Percentiles rank a stretch among this genome's conserved stretches.
Conservation (phyloP, 92 coral and sea anemone species). For the Epizoanthus illoricatus region DNA sequence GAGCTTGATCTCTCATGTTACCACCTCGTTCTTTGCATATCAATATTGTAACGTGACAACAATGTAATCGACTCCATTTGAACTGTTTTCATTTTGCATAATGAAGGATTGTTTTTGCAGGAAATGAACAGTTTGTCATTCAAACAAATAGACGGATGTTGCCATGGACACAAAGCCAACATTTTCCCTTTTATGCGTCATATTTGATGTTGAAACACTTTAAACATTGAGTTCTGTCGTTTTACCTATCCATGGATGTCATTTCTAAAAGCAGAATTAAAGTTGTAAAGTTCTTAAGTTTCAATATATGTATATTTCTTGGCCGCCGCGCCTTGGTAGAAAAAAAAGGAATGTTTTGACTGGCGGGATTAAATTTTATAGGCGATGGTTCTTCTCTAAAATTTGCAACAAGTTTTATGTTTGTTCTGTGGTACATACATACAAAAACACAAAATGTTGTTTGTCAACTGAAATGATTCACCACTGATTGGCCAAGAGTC, state of each 20-base stretch:
- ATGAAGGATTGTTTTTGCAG: neutral
- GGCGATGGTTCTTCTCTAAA: neutral
- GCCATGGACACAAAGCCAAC: conserved; percentile 14
- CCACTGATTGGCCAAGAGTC: neutral
- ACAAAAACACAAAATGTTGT: neutral
- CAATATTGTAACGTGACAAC: neutral
- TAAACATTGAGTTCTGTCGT: too few species aligned
- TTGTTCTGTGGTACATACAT: conserved; percentile 1
- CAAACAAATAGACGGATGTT: neutral
- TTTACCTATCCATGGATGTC: too few species aligned
- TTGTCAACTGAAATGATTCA: neutral
- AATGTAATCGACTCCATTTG: neutral
- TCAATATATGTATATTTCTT: too few species aligned
- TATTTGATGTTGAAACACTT: neutral
- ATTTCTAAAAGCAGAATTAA: too few species aligned
- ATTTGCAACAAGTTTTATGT: neutral
- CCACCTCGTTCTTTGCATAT: neutral
- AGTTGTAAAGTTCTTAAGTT: too few species aligned
- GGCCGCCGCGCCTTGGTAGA: too few species aligned
- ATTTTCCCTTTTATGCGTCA: neutral
- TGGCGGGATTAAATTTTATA: too few species aligned
- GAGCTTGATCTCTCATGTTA: neutral
- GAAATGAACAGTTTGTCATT: conserved; percentile 26
- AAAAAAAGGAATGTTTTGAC: too few species aligned
- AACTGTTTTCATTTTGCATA: conserved; percentile 1